Percentiles rank a stretch among this genome's conserved stretches.
Evolutionary conservation across 2,797 vertebrate genomes (phyloP).

Genomic region (Diceros bicornis): DNA sequence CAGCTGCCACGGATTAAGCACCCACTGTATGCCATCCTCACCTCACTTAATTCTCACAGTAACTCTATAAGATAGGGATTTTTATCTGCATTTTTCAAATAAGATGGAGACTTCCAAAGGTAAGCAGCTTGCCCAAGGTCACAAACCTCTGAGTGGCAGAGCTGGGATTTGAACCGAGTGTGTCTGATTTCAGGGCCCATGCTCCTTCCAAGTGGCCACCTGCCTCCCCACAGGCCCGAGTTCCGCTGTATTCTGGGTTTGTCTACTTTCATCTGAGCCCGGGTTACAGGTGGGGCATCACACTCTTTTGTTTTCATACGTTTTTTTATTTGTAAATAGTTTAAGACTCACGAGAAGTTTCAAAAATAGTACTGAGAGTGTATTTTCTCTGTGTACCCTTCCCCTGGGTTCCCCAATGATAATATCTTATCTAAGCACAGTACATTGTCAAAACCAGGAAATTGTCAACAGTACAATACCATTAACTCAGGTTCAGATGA

Average conservation of each 20-base stretch:
- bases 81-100: neutral
- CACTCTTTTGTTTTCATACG: neutral
- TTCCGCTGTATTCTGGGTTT: neutral
- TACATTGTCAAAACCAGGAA: conserved; percentile 45
- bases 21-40: neutral
- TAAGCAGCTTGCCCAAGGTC: neutral
- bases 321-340: conserved; percentile 1
- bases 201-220: neutral
- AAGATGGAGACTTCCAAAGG: neutral
- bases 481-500: neutral
- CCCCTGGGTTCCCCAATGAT: neutral
- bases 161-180: neutral
- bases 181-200: neutral
- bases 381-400: neutral
- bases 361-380: conserved; percentile 23
- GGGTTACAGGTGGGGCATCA: neutral
- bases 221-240: neutral
- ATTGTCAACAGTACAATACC: neutral
- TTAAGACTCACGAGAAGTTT: neutral
- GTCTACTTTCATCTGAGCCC: neutral
- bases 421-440: neutral
- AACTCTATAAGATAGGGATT: neutral
- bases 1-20: neutral
- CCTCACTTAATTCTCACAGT: neutral
- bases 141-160: neutral